A percentile compares a stretch with the other conserved stretches of the same genome.
phyloP scores from a whole-genome alignment of 2,888 invertebrate genomes.

The Achlya flavicornis region DNA sequence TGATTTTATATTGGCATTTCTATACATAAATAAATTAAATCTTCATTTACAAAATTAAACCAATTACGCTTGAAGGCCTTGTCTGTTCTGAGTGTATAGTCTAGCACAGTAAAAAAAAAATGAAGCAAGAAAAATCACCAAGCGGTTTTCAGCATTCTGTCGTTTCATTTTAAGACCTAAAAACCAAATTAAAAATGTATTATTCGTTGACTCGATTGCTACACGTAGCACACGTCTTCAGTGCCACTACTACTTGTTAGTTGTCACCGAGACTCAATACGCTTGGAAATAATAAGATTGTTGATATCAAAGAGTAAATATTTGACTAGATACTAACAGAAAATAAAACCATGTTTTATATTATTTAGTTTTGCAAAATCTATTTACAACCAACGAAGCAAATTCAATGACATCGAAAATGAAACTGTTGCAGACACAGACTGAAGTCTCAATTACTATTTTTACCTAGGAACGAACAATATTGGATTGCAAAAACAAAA shows the following conservation, averaged over 20 bases:
- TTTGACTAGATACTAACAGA: not conserved
- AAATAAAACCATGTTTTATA: slow-evolving; percentile 2
- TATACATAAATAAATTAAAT: not conserved
- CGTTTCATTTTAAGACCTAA: no score
- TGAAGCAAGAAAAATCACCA: no score
- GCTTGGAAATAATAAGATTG: not conserved
- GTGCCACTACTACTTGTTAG: not conserved
- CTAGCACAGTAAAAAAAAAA: no score
- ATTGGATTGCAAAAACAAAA: slow-evolving; percentile 26
- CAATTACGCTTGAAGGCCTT: not conserved
- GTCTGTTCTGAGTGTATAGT: no score
- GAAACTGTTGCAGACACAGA: slow-evolving; percentile 9
- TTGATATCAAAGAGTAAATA: not conserved
- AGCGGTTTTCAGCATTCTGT: no score
- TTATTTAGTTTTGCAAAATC: not conserved
- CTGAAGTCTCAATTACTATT: slow-evolving; percentile 14
- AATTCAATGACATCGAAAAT: slow-evolving; percentile 11
- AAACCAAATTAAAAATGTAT: not conserved
- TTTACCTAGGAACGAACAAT: slow-evolving; percentile 21
- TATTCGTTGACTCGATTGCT: not conserved
- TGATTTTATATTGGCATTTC: not conserved
- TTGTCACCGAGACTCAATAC: not conserved
- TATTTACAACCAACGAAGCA: not conserved
- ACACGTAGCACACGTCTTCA: not conserved
- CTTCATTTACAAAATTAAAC: not conserved